Evolutionary conservation across 2,797 vertebrate genomes (phyloP), one percentile per base, ranked within the genome.

Genomic region (Bovichtus variegatus): DNA sequence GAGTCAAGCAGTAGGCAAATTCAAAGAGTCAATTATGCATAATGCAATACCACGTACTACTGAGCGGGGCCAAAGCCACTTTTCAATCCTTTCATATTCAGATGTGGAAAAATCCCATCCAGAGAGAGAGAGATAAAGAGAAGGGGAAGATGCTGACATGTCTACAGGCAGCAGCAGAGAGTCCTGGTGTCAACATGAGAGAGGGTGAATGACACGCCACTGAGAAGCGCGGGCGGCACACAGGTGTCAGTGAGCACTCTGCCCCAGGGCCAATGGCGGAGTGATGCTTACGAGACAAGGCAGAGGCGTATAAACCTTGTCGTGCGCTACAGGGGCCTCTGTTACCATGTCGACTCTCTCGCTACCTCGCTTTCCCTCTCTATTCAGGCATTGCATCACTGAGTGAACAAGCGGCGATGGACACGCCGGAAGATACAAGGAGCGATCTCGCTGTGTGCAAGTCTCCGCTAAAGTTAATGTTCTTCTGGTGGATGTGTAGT

Each of bases 201-300:
- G 64, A 67, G 57, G 69, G 69, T 76, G 90, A 89, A 77, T 85
- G 91, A 90, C 88, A 81, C 23, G 61, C 68, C 81, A 66, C 79
- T 78, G 88, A 87, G 85, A 90, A 80, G 84, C 43, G 71, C 18
- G 36, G 88, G 87, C 79, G 81, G 84, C 88, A 80, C 83, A 87
- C 87, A 88, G 90, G 93, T 93, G 91, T 93, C 92, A 92, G 82
- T 41, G 50, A 76, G 86, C 87, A 60, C 85, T 91, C 76, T 78
- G 89, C 91, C 93, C 82, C 77, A 69, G 78, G 93, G 90, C 93
- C 84, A 73, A 83, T 38, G 72, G 85, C 21, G 53, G 80, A 74
- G 76, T 90, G 91, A 94, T 71, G 87, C 87, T 88, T 86, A 93
- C 64, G 46, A 93, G 90, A 89, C 80, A 76, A 91, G 90, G 88